A percentile compares a stretch with the other conserved stretches of the same genome.
These are phyloP conservation scores for Origma solitaria DNA, from an alignment of 2,113 vertebrate species.

Conservation along the genomic window DNA sequence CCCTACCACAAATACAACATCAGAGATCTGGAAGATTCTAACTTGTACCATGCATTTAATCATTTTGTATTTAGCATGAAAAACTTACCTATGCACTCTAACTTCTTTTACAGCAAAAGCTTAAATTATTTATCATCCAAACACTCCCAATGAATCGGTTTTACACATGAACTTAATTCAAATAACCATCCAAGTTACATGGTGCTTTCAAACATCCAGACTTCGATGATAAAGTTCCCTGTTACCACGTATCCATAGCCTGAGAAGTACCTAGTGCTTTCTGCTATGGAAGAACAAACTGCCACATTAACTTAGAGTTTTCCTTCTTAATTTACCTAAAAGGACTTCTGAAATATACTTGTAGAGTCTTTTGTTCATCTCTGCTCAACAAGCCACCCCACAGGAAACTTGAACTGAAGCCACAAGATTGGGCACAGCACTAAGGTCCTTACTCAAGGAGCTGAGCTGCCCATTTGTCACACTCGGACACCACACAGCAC, in stretches of 20 bases:
- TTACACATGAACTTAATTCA: neutral
- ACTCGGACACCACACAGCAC: neutral
- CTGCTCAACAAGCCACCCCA: neutral
- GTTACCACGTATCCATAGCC: neutral
- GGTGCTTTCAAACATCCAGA: neutral
- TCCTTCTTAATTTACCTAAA: neutral
- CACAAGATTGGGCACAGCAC: neutral
- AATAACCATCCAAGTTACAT: neutral
- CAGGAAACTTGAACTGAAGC: neutral
- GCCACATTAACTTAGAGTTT: neutral
- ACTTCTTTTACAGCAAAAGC: neutral
- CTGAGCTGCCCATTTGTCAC: neutral
- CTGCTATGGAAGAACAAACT: neutral
- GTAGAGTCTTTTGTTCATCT: neutral
- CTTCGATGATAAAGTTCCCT: neutral
- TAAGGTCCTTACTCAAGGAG: neutral
- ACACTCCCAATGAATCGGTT: neutral
- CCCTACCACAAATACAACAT: neutral
- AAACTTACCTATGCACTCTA: neutral
- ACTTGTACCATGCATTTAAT: neutral
- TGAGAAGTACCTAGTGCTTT: neutral
- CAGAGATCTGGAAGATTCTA: neutral
- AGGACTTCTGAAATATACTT: neutral
- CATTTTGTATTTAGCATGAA: neutral
- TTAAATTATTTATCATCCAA: neutral